Conservation (phyloP, 2,797 vertebrate species). For the Gila robusta region DNA sequence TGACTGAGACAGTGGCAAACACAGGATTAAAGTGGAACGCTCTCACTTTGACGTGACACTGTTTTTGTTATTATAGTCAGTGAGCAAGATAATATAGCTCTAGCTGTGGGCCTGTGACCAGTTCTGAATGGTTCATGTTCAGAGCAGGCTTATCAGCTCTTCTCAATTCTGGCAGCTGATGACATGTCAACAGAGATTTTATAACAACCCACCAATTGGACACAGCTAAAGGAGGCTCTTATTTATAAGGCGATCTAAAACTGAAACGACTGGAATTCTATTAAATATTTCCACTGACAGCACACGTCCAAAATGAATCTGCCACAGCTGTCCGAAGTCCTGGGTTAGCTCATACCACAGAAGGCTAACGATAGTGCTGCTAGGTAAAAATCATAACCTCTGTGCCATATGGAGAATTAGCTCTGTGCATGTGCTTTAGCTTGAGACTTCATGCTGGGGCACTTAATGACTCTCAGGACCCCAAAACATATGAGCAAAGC, state of each 20-base stretch:
- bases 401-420: constrained; percentile 56
- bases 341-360: constrained; percentile 36
- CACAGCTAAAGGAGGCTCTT: constrained; percentile 40
- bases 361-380: constrained; percentile 38
- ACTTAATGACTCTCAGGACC: constrained; percentile 59
- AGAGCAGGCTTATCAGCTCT: constrained; percentile 6
- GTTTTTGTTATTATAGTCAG: constrained; percentile 4
- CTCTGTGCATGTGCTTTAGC: constrained; percentile 61
- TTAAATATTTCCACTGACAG: constrained; percentile 65
- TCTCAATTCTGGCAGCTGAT: constrained; percentile 18
- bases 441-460: constrained; percentile 63
- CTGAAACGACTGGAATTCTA: constrained; percentile 62
- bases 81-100: constrained; percentile 1
- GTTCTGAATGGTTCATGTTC: constrained; percentile 28
- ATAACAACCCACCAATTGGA: constrained; percentile 22
- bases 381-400: constrained; percentile 38
- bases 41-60: not conserved
- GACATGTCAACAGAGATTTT: constrained; percentile 37
- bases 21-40: constrained; percentile 55
- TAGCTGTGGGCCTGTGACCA: constrained; percentile 23
- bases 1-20: constrained; percentile 53
- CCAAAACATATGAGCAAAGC: constrained; percentile 44
- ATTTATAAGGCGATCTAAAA: constrained; percentile 49
- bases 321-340: constrained; percentile 58
- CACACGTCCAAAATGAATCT: constrained; percentile 55